phyloP scores from a whole-genome alignment of 2,113 vertebrate genomes.

The Pachyramphus minor region DNA sequence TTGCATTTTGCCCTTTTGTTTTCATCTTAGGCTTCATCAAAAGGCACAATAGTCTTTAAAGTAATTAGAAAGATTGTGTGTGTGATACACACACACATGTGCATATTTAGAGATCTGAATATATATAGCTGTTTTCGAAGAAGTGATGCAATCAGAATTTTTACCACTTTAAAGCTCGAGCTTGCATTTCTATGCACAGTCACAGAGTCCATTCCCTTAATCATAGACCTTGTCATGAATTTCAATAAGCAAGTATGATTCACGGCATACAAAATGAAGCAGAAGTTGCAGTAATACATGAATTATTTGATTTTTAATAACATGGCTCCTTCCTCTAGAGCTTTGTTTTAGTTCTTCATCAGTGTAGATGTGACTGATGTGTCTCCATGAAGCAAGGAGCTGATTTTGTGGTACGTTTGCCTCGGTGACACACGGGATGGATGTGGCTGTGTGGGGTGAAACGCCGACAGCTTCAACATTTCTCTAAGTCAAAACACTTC shows the following conservation, averaged over 20 bases:
- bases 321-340: conserved; percentile 12
- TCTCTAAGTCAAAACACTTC: not conserved
- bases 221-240: conserved; percentile 9
- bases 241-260: conserved; percentile 43
- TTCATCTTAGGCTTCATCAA: not conserved
- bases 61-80: not conserved
- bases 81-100: not conserved
- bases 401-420: conserved; percentile 16
- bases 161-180: not conserved
- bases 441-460: not conserved
- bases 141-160: not conserved
- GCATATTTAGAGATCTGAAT: not conserved
- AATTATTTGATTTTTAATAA: conserved; percentile 64
- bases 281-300: conserved; percentile 32
- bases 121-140: not conserved
- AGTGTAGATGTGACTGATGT: conserved; percentile 39
- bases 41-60: not conserved
- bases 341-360: conserved; percentile 31
- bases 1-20: not conserved
- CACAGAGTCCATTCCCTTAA: conserved; percentile 16
- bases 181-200: conserved; percentile 1
- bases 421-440: not conserved
- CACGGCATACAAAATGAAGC: conserved; percentile 33
- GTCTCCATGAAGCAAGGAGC: not conserved
- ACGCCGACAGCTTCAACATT: not conserved